Evolutionary conservation across 2,797 vertebrate genomes (phyloP), one percentile per base, ranked within the genome.

Genomic region (Ctenochaetus hawaiiensis): DNA sequence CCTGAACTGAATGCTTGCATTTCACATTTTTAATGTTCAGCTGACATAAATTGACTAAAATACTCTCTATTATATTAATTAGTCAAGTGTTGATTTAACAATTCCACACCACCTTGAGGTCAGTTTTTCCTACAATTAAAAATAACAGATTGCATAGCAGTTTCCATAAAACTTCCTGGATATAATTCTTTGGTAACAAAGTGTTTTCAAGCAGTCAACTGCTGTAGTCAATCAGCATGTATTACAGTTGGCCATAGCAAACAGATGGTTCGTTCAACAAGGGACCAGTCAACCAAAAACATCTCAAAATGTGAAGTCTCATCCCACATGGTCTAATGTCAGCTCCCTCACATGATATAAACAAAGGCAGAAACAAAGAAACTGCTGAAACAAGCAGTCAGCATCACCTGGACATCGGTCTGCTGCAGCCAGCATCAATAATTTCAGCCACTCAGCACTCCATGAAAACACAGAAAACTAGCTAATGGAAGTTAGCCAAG

Each of bases 401-500:
- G 34, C 75, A 30, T 82, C 79, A 62, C 60, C 64, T 62, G 71
- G 67, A 48, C 67, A 22, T 52, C 18, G 3, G 49, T 1, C 8
- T 5, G 18, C 43, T 52, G 61, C 60, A 69, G 47, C 61, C 63
- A 44, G 62, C 77, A 72, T 72, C 58, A 62, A 45, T 78, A 23
- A 63, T 82, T 75, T 68, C 16, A 81, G 49, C 52, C 65, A 37
- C 67, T 80, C 62, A 65, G 41, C 22, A 3, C 26, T 26, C 6
- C 26, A 37, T 43, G 51, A n/a, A 70, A 75, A 69, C 74, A 52
- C 58, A 61, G 17, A 72, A 48, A 68, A 20, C 68, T 16, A 54
- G 71, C 70, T 67, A 81, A 81, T 66, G 76, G 72, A 83, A 26
- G 18, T 22, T 13, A 58, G 68, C 67, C 74, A 62, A 51, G 72